These are phyloP conservation scores for Cladopsammia gracilis DNA, from an alignment of 64 coral and sea anemone genomes.

Conservation along the genomic window DNA sequence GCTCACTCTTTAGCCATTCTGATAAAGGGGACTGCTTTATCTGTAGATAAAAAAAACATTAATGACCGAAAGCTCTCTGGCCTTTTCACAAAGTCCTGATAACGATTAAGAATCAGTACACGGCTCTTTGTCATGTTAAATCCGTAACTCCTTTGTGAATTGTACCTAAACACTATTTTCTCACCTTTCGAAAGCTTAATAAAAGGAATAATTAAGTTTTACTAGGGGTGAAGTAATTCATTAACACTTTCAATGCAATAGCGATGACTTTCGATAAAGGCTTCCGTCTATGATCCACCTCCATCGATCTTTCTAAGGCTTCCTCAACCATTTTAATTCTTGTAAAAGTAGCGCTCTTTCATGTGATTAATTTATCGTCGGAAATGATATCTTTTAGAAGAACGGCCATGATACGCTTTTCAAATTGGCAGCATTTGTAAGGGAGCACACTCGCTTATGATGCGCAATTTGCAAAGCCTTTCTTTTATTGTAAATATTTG, in stretches of 20 bases:
- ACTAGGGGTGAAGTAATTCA: constrained; percentile 42
- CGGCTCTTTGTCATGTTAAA: constrained; percentile 31
- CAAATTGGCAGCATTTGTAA: constrained; percentile 23
- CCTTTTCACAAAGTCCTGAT: constrained; percentile 47
- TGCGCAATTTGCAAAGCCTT: constrained; percentile 33
- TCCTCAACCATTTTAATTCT: background rate
- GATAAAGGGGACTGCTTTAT: constrained; percentile 31
- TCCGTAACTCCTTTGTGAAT: constrained; percentile 24
- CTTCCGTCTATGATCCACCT: background rate
- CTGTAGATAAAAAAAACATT: constrained; percentile 36
- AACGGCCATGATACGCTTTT: constrained; percentile 8
- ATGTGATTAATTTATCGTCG: background rate
- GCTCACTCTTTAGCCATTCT: constrained; percentile 33
- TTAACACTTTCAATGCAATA: constrained; percentile 26
- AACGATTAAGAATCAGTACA: constrained; percentile 53
- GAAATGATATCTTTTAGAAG: constrained; percentile 24
- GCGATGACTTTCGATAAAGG: background rate
- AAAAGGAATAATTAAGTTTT: constrained; percentile 56
- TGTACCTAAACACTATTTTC: constrained; percentile 20
- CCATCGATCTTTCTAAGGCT: background rate
- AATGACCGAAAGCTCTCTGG: constrained; percentile 42
- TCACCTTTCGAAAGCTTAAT: constrained; percentile 40
- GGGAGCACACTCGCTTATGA: background rate
- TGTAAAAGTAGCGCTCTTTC: background rate
- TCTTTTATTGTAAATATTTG: constrained; percentile 66